These are phyloP conservation scores for Anastrepha obliqua DNA, from an alignment of 1,140 invertebrate species.

Conservation along the genomic window DNA sequence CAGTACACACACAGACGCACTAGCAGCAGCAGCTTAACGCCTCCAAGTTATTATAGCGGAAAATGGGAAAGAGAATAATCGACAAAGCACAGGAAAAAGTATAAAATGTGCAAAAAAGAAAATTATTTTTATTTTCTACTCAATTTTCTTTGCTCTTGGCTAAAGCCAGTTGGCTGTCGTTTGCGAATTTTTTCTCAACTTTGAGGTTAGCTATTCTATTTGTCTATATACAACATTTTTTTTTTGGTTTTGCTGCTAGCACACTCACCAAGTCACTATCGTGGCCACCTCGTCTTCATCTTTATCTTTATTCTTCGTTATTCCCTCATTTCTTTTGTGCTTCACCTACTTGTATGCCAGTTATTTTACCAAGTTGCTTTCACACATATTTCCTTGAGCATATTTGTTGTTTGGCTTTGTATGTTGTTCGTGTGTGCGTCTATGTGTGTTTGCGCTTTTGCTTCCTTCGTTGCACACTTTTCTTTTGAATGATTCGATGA, in stretches of 20 bases:
- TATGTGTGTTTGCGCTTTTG: conserved; percentile 61
- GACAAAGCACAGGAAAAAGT: background rate
- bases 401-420: conserved; percentile 55
- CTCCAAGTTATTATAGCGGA: background rate
- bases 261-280: conserved; percentile 1
- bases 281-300: background rate
- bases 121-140: conserved; percentile 25
- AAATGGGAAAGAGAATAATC: conserved; percentile 14
- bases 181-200: background rate
- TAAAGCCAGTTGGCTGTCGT: conserved; percentile 32
- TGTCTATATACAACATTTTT: background rate
- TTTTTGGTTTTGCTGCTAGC: background rate
- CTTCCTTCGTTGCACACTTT: conserved; percentile 65
- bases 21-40: background rate
- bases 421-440: conserved; percentile 58
- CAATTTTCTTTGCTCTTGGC: conserved; percentile 24
- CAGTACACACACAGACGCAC: background rate
- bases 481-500: conserved; percentile 75
- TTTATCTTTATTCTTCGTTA: background rate
- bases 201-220: background rate
- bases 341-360: conserved; percentile 38
- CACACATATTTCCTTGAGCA: background rate
- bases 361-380: conserved; percentile 51
- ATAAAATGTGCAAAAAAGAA: background rate
- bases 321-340: conserved; percentile 34